Conservation (phyloP, 2,113 vertebrate genomes). For the Platysteira castanea region DNA sequence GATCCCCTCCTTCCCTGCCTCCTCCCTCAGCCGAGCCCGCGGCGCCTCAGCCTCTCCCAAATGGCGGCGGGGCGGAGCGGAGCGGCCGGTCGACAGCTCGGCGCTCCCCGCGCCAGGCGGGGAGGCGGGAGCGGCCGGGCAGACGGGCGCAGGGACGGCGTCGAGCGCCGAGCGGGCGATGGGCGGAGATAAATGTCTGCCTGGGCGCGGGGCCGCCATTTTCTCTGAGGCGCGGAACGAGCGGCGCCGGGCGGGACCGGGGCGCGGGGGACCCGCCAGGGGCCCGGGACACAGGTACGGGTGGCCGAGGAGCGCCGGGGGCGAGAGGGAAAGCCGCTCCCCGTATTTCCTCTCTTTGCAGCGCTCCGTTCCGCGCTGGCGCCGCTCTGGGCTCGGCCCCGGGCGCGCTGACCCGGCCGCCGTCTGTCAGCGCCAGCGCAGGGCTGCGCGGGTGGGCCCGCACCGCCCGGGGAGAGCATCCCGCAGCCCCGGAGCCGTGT, state of each 20-base stretch:
- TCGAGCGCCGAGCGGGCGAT: background rate
- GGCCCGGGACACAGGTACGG: background rate
- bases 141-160: background rate
- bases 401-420: background rate
- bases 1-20: background rate
- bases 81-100: background rate
- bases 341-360: background rate
- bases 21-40: background rate
- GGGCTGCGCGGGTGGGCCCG: background rate
- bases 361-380: background rate
- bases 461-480: background rate
- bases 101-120: background rate
- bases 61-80: background rate
- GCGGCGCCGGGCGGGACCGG: background rate
- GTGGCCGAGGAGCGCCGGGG: background rate
- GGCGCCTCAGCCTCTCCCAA: background rate
- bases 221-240: background rate
- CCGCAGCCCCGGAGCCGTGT: background rate
- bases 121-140: background rate
- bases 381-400: background rate
- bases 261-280: background rate
- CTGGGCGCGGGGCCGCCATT: background rate
- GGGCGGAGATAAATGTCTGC: background rate
- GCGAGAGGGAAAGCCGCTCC: background rate
- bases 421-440: background rate